phyloP scores from a whole-genome alignment of 2,797 vertebrate genomes.

The Malurus splendens region DNA sequence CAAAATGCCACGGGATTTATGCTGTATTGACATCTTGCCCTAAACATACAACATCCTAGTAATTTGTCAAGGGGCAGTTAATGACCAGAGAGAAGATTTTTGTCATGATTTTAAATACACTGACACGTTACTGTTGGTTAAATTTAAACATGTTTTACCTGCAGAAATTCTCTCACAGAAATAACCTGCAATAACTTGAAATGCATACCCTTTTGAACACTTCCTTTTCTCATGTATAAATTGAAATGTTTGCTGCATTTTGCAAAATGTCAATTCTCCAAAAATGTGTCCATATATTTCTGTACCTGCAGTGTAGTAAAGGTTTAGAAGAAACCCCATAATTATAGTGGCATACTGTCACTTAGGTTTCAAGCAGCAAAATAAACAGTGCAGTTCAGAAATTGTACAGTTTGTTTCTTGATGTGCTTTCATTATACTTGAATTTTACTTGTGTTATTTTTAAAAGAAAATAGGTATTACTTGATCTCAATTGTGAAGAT shows the following conservation, averaged over 20 bases:
- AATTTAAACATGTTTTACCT: conserved; percentile 82
- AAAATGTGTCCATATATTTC: conserved; percentile 79
- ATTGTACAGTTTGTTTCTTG: conserved; percentile 76
- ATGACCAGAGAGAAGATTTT: conserved; percentile 78
- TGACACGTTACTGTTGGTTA: conserved; percentile 80
- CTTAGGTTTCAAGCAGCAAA: conserved; percentile 83
- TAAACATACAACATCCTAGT: conserved; percentile 75
- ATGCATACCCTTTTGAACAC: conserved; percentile 81
- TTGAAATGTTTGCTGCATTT: conserved; percentile 83
- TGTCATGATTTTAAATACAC: conserved; percentile 82
- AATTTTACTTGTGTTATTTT: conserved; percentile 8
- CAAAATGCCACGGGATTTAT: conserved; percentile 81
- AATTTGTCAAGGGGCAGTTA: conserved; percentile 75
- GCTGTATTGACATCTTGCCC: conserved; percentile 80
- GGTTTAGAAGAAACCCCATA: conserved; percentile 76
- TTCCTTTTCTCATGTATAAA: conserved; percentile 81
- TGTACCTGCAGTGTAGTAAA: conserved; percentile 82
- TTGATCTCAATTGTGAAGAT: conserved; percentile 27
- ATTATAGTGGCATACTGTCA: conserved; percentile 79
- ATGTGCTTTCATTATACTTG: conserved; percentile 71
- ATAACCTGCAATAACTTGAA: conserved; percentile 86
- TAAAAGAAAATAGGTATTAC: conserved; percentile 24
- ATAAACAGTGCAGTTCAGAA: conserved; percentile 84
- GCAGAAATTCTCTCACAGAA: conserved; percentile 78
- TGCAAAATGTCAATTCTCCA: conserved; percentile 78